phyloP scores from a whole-genome alignment of 2,113 vertebrate genomes.

The Hemicordylus capensis region DNA sequence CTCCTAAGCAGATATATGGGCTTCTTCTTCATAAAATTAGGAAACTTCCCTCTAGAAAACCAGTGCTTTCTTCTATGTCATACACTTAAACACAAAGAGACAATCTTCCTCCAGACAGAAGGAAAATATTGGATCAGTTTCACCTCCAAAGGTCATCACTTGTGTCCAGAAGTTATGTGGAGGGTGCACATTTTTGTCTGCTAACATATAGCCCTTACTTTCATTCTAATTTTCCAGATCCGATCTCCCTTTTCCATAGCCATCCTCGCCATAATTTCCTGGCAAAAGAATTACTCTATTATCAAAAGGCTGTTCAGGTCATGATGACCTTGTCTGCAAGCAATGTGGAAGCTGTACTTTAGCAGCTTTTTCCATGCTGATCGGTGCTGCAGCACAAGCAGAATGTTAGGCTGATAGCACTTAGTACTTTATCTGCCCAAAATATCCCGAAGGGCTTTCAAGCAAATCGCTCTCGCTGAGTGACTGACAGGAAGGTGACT shows the following conservation, averaged over 20 bases:
- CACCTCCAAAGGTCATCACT: neutral
- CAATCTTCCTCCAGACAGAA: neutral
- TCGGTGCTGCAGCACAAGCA: neutral
- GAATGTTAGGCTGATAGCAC: neutral
- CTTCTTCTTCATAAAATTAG: neutral
- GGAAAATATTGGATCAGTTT: neutral
- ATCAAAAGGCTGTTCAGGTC: neutral
- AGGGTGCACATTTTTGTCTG: neutral
- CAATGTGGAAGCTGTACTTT: neutral
- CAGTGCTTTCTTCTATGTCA: neutral
- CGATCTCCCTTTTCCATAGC: neutral
- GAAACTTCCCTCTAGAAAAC: neutral
- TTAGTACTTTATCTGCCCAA: neutral
- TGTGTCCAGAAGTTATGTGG: neutral
- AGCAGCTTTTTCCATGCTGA: neutral
- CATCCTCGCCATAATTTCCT: neutral
- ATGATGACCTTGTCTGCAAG: neutral
- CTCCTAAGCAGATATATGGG: neutral
- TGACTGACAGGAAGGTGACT: no score
- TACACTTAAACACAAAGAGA: neutral
- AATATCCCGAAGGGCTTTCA: neutral
- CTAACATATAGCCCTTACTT: neutral
- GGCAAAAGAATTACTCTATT: neutral
- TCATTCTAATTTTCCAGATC: neutral
- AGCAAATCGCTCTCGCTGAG: no score